phyloP scores from a whole-genome alignment of 2,797 vertebrate genomes.

The Pitangus sulphuratus region DNA sequence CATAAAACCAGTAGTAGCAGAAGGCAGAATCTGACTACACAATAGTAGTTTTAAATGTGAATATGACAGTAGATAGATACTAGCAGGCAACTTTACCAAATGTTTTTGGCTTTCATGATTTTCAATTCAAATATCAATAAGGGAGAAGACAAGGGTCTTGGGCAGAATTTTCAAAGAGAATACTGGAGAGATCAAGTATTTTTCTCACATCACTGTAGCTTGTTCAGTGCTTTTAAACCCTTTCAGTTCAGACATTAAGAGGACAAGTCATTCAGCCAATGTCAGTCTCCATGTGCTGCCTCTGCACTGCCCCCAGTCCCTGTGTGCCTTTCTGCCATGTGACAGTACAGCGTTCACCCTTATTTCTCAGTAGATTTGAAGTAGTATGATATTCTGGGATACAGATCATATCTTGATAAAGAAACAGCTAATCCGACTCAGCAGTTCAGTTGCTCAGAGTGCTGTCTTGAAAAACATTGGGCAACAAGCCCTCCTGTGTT shows the following conservation, averaged over 20 bases:
- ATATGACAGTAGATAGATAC: background rate
- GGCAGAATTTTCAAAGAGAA: background rate
- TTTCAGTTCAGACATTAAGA: background rate
- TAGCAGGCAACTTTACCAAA: background rate
- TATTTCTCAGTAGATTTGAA: background rate
- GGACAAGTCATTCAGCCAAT: background rate
- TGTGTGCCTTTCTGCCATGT: background rate
- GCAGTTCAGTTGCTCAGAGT: background rate
- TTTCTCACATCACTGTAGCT: background rate
- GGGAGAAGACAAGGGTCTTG: background rate
- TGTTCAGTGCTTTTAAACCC: background rate
- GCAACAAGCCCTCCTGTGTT: background rate
- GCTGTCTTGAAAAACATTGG: background rate
- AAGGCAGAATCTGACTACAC: background rate
- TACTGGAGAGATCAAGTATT: background rate
- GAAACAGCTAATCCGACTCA: background rate
- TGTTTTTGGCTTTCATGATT: background rate
- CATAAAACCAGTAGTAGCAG: background rate
- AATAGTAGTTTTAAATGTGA: background rate
- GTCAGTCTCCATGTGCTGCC: rapidly evolving
- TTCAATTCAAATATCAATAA: background rate
- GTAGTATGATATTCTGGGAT: background rate
- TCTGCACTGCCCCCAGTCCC: background rate
- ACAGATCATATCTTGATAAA: background rate
- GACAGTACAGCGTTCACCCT: background rate